phyloP scores from a whole-genome alignment of 2,113 vertebrate species.

The Lagopus muta region DNA sequence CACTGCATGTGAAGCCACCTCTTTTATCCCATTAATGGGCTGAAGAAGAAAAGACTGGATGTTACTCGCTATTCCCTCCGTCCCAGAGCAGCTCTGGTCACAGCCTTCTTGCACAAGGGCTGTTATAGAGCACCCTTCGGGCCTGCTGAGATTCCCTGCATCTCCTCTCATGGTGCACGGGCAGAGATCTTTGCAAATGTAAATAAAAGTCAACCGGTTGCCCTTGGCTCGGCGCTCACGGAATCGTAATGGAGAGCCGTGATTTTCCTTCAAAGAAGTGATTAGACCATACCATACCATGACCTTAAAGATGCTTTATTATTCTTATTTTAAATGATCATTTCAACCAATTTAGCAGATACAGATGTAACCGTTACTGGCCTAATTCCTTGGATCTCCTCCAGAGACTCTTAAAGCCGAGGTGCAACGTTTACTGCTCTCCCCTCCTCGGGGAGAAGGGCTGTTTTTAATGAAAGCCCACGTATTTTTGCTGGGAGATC shows the following conservation, averaged over 20 bases:
- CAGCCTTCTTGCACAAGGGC: not conserved
- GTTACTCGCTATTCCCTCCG: fast-evolving
- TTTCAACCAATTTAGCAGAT: slow-evolving; percentile 63
- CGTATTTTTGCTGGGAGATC: slow-evolving; percentile 27
- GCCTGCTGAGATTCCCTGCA: fast-evolving
- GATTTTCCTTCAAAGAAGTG: not conserved
- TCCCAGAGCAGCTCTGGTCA: not conserved
- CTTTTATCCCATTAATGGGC: fast-evolving
- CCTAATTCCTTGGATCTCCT: slow-evolving; percentile 67
- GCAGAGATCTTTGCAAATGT: not conserved
- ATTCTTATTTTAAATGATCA: slow-evolving; percentile 66
- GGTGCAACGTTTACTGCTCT: slow-evolving; percentile 56
- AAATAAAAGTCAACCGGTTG: not conserved
- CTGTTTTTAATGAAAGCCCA: slow-evolving; percentile 56
- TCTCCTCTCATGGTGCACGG: fast-evolving
- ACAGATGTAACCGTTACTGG: slow-evolving; percentile 59
- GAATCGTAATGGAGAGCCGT: not conserved
- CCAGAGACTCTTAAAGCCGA: slow-evolving; percentile 64
- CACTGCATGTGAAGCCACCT: fast-evolving
- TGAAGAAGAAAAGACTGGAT: not conserved
- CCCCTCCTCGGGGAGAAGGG: not conserved
- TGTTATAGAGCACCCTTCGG: not conserved
- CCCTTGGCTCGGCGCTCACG: not conserved
- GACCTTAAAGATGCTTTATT: slow-evolving; percentile 61
- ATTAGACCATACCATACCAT: not conserved